Evolutionary conservation across 2,888 invertebrate genomes (phyloP), one percentile per base, ranked within the genome.

Genomic region (Phanerotoma sp.): DNA sequence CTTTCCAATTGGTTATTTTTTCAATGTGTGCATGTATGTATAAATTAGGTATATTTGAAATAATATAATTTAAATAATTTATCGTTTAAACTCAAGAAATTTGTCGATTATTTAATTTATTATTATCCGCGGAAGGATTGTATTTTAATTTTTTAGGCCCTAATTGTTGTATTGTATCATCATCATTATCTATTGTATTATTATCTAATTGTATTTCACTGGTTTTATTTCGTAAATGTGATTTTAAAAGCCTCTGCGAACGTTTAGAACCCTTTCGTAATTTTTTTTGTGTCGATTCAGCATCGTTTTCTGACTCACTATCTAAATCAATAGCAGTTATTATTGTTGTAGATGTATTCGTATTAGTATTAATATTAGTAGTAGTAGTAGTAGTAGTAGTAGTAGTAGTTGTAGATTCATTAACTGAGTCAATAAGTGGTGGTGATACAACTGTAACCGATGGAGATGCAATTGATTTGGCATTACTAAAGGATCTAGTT

Each of bases 291-390:
- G 28, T 4, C 25, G 33, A 28, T 11, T 25, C 21, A 22, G 33
- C 32, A 16, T 61, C 66, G 21, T 57, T 63, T 48, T 66, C 69
- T 3, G 66, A 51, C 49, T 71, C 74, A 40, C 67, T 68, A n/a
- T 70, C 70, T 13, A 70, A 32, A 33, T 72, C 71, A 2, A 66
- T 3, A 4, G 22, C 54, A 5, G n/a, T 37, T 42, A 44, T 60
- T 51, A 28, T 56, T 50, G 40, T 52, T 15, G 38, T 46, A 5
- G 33, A 15, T 11, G 32, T 38, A 18, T n/a, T n/a, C n/a, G n/a
- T n/a, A n/a, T n/a, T n/a, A n/a, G n/a, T n/a, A n/a, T n/a, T n/a
- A n/a, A n/a, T n/a, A n/a, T n/a, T n/a, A n/a, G n/a, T n/a, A n/a
- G n/a, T n/a, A n/a, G n/a, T n/a, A n/a, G n/a, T n/a, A n/a, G n/a